These are phyloP conservation scores for Takifugu rubripes DNA, from an alignment of 2,797 vertebrate genomes.

Conservation along the genomic window DNA sequence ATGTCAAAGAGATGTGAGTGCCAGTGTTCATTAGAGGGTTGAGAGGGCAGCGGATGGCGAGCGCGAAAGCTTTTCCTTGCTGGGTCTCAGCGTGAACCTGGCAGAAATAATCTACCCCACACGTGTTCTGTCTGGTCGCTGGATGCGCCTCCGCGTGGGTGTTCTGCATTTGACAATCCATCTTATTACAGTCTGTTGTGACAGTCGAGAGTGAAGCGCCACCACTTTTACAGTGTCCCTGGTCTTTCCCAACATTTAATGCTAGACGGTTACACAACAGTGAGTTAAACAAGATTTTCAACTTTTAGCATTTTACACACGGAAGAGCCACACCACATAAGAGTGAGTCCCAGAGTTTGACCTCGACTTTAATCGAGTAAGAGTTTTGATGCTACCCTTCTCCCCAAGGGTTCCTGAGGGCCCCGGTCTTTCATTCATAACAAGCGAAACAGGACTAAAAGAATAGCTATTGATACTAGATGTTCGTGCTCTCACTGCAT, in stretches of 20 bases:
- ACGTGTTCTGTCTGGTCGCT: conserved; percentile 22
- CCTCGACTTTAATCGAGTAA: background rate
- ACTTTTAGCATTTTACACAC: too few species aligned
- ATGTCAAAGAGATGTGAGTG: conserved; percentile 58
- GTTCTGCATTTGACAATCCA: conserved; percentile 17
- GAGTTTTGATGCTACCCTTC: background rate
- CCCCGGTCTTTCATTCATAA: background rate
- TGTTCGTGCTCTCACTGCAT: background rate
- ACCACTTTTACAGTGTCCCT: background rate
- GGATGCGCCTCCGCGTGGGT: conserved; percentile 36
- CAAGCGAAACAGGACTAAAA: background rate
- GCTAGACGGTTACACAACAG: too few species aligned
- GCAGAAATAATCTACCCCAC: conserved; percentile 52
- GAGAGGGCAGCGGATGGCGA: conserved; percentile 36
- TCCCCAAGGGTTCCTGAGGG: background rate
- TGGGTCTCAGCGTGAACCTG: conserved; percentile 65
- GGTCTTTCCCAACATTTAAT: too few species aligned
- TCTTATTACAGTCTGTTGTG: too few species aligned
- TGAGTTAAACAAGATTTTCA: too few species aligned
- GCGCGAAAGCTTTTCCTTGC: conserved; percentile 42
- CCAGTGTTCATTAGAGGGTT: conserved; percentile 73
- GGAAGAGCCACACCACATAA: background rate
- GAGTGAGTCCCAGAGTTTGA: background rate
- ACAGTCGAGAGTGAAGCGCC: too few species aligned
- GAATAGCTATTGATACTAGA: background rate